Evolutionary conservation across 2,888 invertebrate species (phyloP).

Genomic region (Trissolcus japonicus): DNA sequence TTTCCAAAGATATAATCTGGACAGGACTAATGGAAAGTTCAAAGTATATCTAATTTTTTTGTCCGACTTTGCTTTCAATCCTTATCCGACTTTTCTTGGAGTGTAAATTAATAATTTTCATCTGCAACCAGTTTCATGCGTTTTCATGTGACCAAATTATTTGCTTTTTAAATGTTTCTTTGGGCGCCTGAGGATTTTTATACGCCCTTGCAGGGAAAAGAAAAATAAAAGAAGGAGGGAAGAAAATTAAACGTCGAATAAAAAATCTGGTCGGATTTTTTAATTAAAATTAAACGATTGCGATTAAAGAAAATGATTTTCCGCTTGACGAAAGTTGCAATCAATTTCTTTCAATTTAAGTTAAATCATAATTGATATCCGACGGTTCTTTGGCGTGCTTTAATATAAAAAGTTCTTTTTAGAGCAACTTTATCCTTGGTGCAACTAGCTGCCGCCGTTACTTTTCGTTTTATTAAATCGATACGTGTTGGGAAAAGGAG

Average conservation of each 20-base stretch:
- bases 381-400: conserved; percentile 19
- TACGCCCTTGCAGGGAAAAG: not conserved
- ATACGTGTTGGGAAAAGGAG: conserved; percentile 22
- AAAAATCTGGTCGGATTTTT: not conserved
- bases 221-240: not conserved
- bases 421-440: conserved; percentile 10
- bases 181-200: no score
- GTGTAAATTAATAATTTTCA: no score
- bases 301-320: conserved; percentile 7
- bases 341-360: conserved; percentile 10
- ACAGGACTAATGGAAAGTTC: no score
- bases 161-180: no score
- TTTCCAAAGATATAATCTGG: no score
- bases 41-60: no score
- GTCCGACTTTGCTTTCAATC: no score
- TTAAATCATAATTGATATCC: conserved; percentile 31
- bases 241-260: not conserved
- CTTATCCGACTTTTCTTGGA: no score
- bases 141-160: no score
- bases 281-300: conserved; percentile 1
- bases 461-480: conserved; percentile 24
- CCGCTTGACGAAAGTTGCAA: conserved; percentile 8
- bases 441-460: conserved; percentile 26
- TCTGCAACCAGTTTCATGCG: no score
- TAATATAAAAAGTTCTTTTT: conserved; percentile 23